Evolutionary conservation across 2,113 vertebrate species (phyloP), one percentile per base, ranked within the genome.

Genomic region (Callithrix jacchus): DNA sequence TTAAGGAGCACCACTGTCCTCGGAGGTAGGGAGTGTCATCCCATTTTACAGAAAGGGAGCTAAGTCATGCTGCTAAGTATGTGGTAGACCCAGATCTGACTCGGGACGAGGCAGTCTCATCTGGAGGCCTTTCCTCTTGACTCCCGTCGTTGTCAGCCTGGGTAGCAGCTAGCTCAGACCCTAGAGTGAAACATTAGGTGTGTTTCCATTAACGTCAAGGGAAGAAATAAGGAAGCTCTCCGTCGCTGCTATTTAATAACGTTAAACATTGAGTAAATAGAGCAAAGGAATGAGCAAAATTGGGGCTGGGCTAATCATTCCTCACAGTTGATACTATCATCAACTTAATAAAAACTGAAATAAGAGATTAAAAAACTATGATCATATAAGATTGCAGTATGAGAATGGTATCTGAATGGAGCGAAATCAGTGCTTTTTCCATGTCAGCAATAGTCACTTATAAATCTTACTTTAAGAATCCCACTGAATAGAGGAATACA

Each of bases 361-460:
- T 23, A 45, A 66, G n/a, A 35, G 42, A 71, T 18, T n/a, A 84
- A 42, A 32, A 87, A 90, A 23, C n/a, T 66, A 45, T 40, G 64
- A 54, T 76, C 47, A 54, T 40, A 32, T 58, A 81, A 86, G 66
- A 68, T 56, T 89, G 56, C 32, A 89, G 30, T 30, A 18, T 32
- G 40, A 80, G 47, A 20, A 23, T 84, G 42, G 35, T 47, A 83
- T 58, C 94, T 84, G 12, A 95, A 84, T 61, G 52, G 5, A 82
- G 23, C 12, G 54, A 87, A 56, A 83, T 58, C 91, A 74, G 12
- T 83, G n/a, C 61, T 68, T 90, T 95, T 94, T 89, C 64, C 64
- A 17, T 58, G 40, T 80, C 13, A 74, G 56, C 61, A 80, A 92
- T 73, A 89, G 40, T 68, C 45, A 80, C 45, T 79, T 95, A 40